These are phyloP conservation scores for Ophiodon elongatus DNA, from an alignment of 2,113 vertebrate genomes.

Conservation along the genomic window DNA sequence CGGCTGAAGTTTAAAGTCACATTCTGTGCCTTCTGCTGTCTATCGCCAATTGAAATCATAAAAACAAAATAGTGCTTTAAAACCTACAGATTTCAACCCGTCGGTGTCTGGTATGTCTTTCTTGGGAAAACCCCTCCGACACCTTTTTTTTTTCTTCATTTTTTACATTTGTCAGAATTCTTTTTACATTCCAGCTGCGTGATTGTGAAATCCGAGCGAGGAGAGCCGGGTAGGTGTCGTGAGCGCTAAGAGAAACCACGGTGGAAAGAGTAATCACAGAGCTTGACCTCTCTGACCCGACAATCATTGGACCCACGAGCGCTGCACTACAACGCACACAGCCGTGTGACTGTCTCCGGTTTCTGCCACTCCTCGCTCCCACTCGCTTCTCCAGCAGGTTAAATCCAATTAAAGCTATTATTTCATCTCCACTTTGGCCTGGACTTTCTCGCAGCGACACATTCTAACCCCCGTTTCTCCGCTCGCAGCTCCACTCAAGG, in stretches of 20 bases:
- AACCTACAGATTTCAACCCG: neutral
- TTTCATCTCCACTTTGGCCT: slow-evolving; percentile 44
- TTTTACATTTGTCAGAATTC: neutral
- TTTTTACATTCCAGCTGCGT: slow-evolving; percentile 1
- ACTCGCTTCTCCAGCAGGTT: slow-evolving; percentile 8
- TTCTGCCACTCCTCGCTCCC: slow-evolving; percentile 4
- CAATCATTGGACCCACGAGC: slow-evolving; percentile 21
- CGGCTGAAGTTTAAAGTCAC: neutral
- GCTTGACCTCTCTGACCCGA: slow-evolving; percentile 20
- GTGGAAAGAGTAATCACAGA: neutral
- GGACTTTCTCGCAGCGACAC: slow-evolving; percentile 36
- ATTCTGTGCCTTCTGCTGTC: neutral
- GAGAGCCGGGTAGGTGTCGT: neutral
- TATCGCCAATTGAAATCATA: neutral
- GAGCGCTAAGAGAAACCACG: neutral
- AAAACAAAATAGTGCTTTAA: neutral
- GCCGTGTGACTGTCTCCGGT: slow-evolving; percentile 21
- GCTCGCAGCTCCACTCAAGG: slow-evolving; percentile 29
- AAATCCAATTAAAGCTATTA: slow-evolving; percentile 29
- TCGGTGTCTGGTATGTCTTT: neutral
- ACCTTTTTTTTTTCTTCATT: neutral
- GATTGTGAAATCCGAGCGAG: neutral
- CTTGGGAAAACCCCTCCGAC: neutral
- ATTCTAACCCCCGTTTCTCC: slow-evolving; percentile 21
- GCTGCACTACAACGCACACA: neutral